A percentile compares a stretch with the other conserved stretches of the same genome.
These are phyloP conservation scores for Calidris pygmaea DNA, from an alignment of 2,113 vertebrate genomes.

Conservation along the genomic window DNA sequence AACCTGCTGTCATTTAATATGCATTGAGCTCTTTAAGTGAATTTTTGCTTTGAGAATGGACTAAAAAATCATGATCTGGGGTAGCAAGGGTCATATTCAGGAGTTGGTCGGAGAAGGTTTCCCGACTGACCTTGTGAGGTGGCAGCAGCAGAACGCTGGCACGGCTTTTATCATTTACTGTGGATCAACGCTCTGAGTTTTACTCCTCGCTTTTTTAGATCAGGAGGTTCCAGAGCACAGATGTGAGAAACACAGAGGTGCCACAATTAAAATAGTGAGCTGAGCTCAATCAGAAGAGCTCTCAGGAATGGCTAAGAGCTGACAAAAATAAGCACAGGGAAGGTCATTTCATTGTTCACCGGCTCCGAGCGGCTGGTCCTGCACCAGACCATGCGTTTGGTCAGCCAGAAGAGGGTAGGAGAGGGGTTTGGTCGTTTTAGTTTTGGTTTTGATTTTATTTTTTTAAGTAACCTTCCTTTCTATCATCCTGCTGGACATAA, in stretches of 20 bases:
- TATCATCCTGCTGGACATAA: neutral
- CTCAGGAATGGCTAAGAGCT: conserved; percentile 46
- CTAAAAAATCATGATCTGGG: rapidly evolving
- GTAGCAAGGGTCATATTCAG: neutral
- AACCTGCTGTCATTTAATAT: neutral
- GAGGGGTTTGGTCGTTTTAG: neutral
- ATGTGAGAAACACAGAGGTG: neutral
- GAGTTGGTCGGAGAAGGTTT: neutral
- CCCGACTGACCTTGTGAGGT: neutral
- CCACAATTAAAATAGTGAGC: neutral
- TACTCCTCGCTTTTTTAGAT: neutral
- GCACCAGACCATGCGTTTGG: conserved; percentile 2
- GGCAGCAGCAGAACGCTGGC: neutral
- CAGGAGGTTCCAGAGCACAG: neutral
- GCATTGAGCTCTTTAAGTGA: neutral
- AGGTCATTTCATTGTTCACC: conserved; percentile 51
- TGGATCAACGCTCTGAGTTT: neutral
- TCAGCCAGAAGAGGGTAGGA: neutral
- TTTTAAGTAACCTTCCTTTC: neutral
- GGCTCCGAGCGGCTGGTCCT: conserved; percentile 11
- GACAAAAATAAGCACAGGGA: conserved; percentile 48
- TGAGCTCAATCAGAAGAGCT: conserved; percentile 48
- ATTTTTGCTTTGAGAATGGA: neutral
- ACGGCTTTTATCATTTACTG: neutral
- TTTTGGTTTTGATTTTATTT: neutral